phyloP scores from a whole-genome alignment of 2,888 invertebrate species.

The Troglohyphantes excavatus region DNA sequence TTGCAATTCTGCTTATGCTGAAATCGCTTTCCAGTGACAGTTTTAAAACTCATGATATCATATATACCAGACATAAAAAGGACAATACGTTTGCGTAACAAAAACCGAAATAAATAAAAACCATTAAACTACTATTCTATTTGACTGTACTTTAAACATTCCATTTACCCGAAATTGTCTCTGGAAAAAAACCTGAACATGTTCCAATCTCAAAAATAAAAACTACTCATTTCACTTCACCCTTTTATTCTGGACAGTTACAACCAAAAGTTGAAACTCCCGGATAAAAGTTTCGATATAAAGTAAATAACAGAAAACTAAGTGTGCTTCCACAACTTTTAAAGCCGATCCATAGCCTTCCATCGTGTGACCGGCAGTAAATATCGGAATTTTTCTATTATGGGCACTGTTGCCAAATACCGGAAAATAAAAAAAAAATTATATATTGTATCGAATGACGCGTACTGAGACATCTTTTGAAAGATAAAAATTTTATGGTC shows the following conservation, averaged over 20 bases:
- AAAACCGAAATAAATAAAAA: no score
- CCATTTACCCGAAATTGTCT: no score
- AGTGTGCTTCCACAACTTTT: slow-evolving; percentile 8
- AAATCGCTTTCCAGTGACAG: no score
- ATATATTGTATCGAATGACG: slow-evolving; percentile 28
- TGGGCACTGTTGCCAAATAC: slow-evolving; percentile 19
- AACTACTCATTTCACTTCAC: not conserved
- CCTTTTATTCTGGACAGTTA: not conserved
- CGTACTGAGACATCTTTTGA: slow-evolving; percentile 23
- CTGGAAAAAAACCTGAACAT: no score
- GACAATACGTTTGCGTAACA: no score
- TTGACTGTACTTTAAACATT: no score
- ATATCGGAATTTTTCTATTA: slow-evolving; percentile 22
- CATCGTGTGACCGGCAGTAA: slow-evolving; percentile 1
- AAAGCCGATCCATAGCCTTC: not conserved
- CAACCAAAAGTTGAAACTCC: slow-evolving; percentile 3
- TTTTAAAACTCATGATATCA: no score
- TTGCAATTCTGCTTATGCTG: no score
- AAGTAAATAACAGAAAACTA: slow-evolving; percentile 1
- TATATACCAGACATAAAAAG: no score
- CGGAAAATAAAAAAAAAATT: slow-evolving; percentile 49
- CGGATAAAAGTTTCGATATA: not conserved
- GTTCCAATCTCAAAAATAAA: no score
- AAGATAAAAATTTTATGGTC: slow-evolving; percentile 49
- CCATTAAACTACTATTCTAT: no score